These are phyloP conservation scores for Musca vetustissima DNA, from an alignment of 1,140 invertebrate genomes.

Conservation along the genomic window DNA sequence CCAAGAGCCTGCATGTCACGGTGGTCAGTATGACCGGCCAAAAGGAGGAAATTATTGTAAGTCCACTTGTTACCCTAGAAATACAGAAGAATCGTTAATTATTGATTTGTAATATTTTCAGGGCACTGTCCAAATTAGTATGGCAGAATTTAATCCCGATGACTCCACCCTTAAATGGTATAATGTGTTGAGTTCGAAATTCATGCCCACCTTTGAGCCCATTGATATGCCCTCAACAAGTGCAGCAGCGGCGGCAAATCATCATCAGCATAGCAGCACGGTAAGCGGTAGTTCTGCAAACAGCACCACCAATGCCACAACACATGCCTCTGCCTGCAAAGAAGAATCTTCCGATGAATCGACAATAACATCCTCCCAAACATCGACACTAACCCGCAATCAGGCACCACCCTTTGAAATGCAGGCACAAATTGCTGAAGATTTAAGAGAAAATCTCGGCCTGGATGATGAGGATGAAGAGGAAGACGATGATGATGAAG, in stretches of 20 bases:
- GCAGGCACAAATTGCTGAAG: conserved; percentile 62
- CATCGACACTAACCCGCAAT: conserved; percentile 91
- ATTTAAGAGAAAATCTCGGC: conserved; percentile 62
- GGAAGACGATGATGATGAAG: conserved; percentile 62
- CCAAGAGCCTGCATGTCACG: conserved; percentile 88
- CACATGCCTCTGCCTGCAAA: conserved; percentile 50
- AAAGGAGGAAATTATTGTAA: conserved; percentile 82
- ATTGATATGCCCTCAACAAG: conserved; percentile 54
- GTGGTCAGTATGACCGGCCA: conserved; percentile 71
- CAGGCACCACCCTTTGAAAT: conserved; percentile 67
- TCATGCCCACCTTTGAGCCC: conserved; percentile 68
- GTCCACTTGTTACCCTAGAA: conserved; percentile 38
- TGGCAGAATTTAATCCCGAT: conserved; percentile 90
- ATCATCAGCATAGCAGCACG: conserved; percentile 25
- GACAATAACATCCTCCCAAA: conserved; percentile 94
- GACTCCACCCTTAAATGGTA: conserved; percentile 87
- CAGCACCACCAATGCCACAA: neutral
- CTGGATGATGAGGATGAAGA: conserved; percentile 60
- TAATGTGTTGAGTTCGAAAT: conserved; percentile 87
- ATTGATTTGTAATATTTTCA: conserved; percentile 38
- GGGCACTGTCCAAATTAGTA: conserved; percentile 93
- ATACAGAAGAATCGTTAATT: neutral
- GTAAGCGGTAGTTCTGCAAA: conserved; percentile 26
- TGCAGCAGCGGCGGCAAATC: conserved; percentile 39
- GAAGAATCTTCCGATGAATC: conserved; percentile 96